Evolutionary conservation across 2,797 vertebrate species (phyloP).

Genomic region (Helicolenus hilgendorfi): DNA sequence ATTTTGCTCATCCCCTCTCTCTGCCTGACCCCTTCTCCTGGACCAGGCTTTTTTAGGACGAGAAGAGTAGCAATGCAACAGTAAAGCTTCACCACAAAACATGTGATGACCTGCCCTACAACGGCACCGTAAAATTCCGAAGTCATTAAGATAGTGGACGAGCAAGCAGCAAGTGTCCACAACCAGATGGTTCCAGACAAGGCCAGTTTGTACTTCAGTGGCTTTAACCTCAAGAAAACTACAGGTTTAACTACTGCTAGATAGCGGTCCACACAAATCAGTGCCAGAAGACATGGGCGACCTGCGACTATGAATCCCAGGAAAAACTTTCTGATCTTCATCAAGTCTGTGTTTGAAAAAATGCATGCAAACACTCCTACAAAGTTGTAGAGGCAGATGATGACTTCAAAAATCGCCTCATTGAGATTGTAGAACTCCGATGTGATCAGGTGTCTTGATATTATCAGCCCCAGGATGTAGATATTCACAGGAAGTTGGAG

Average conservation of each 20-base stretch:
- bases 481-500: constrained; percentile 18
- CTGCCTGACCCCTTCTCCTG: constrained; percentile 15
- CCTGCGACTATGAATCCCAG: not conserved
- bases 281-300: constrained; percentile 11
- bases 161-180: not conserved
- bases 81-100: constrained; percentile 25
- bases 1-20: not conserved
- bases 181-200: constrained; percentile 10
- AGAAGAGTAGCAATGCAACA: constrained; percentile 36
- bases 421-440: constrained; percentile 31
- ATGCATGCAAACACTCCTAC: fast-evolving
- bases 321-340: fast-evolving
- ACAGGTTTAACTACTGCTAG: constrained; percentile 48
- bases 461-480: constrained; percentile 53
- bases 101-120: fast-evolving
- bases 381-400: not conserved
- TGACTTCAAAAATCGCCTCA: not conserved
- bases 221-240: constrained; percentile 44
- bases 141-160: fast-evolving
- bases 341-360: not conserved
- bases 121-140: fast-evolving
- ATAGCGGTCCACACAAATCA: constrained; percentile 44
- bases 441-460: constrained; percentile 13
- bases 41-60: constrained; percentile 27
- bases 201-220: constrained; percentile 31